These are phyloP conservation scores for Eupithecia tripunctaria DNA, from an alignment of 2,888 invertebrate genomes.

Conservation along the genomic window DNA sequence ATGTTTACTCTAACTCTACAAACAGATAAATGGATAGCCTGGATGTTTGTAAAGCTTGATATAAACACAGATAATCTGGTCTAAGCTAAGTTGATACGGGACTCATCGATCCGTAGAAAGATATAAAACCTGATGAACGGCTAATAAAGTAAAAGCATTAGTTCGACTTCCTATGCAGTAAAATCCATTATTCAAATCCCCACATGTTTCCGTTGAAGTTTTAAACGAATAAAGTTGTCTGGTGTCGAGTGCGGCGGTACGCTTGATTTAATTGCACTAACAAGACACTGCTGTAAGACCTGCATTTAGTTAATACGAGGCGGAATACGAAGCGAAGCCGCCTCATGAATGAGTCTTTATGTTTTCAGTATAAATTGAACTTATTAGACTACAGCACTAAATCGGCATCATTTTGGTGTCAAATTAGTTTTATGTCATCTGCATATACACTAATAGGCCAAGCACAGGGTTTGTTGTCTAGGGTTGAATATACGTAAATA, in stretches of 20 bases:
- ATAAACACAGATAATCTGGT: not conserved
- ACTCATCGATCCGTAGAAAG: not conserved
- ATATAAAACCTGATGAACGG: not conserved
- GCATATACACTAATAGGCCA: not conserved
- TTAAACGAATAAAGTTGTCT: slow-evolving; percentile 54
- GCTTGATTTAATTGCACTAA: slow-evolving; percentile 67
- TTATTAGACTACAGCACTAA: too few relatives aligned
- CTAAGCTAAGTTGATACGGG: not conserved
- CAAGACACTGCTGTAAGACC: slow-evolving; percentile 61
- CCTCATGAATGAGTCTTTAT: slow-evolving; percentile 12
- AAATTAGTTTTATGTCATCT: not conserved
- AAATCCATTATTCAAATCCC: slow-evolving; percentile 44
- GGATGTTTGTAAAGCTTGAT: not conserved
- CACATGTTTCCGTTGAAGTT: slow-evolving; percentile 46
- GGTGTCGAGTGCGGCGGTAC: slow-evolving; percentile 47
- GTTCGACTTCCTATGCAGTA: slow-evolving; percentile 20
- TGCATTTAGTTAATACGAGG: slow-evolving; percentile 63
- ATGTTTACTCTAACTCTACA: not conserved
- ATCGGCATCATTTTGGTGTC: not conserved
- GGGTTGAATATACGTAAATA: too few relatives aligned
- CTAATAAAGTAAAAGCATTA: slow-evolving; percentile 16
- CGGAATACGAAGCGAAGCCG: slow-evolving; percentile 49
- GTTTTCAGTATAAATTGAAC: not conserved
- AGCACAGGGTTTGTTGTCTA: too few relatives aligned
- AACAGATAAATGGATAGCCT: not conserved